phyloP scores from a whole-genome alignment of 2,113 vertebrate species.

The Rynchops niger region DNA sequence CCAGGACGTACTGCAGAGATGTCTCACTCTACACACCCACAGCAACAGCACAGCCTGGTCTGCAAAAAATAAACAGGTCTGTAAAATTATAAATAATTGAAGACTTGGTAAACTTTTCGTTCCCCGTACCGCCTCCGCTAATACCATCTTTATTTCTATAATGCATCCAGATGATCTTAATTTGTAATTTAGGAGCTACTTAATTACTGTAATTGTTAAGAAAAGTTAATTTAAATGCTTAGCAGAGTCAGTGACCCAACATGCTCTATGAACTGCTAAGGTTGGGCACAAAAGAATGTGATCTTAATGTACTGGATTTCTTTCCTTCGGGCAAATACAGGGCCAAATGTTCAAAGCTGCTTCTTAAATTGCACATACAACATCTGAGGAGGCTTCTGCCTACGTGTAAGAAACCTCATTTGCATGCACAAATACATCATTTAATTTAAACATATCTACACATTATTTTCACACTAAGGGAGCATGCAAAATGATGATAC shows the following conservation, averaged over 20 bases:
- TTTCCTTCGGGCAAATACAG: slow-evolving; percentile 27
- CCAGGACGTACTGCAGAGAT: background rate
- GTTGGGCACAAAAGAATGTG: slow-evolving; percentile 9
- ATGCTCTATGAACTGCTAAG: slow-evolving; percentile 28
- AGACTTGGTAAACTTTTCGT: background rate
- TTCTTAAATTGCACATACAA: slow-evolving; percentile 26
- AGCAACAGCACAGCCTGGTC: background rate
- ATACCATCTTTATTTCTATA: slow-evolving; percentile 7
- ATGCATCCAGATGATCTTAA: slow-evolving; percentile 46
- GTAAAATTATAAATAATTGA: slow-evolving; percentile 11
- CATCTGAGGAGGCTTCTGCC: slow-evolving; percentile 26
- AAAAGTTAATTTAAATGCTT: slow-evolving; percentile 52
- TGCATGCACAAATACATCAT: slow-evolving; percentile 5
- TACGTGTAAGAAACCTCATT: background rate
- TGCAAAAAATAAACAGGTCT: background rate
- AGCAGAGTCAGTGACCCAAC: slow-evolving; percentile 29
- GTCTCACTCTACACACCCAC: background rate
- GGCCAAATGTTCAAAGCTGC: slow-evolving; percentile 36
- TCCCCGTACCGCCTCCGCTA: background rate
- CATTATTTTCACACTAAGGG: background rate
- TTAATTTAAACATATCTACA: background rate
- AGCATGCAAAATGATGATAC: background rate
- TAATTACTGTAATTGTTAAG: slow-evolving; percentile 55
- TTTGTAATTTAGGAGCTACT: slow-evolving; percentile 53
- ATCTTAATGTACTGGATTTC: slow-evolving; percentile 16